phyloP scores from a whole-genome alignment of 1,140 invertebrate species.

The Leptestheria dahalacensis region DNA sequence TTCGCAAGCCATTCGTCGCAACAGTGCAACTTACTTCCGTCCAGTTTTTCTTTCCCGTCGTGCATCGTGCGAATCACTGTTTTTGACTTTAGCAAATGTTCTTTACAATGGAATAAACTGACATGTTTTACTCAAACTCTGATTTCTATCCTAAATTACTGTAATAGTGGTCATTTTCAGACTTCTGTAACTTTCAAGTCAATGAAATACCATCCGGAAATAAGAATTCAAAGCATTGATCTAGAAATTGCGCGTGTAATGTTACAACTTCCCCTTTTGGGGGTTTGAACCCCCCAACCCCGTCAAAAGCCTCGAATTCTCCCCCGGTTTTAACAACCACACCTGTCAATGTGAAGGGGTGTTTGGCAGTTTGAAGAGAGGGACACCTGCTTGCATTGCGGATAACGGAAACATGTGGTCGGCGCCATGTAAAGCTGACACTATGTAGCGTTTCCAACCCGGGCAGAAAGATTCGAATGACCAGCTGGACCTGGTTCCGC shows the following conservation, averaged over 20 bases:
- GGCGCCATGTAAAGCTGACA: neutral
- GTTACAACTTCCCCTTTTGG: neutral
- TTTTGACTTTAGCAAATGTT: too few relatives aligned
- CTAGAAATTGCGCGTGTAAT: neutral
- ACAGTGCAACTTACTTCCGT: conserved; percentile 11
- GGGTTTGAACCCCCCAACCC: neutral
- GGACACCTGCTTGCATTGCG: neutral
- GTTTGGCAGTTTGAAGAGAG: neutral
- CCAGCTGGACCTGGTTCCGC: neutral
- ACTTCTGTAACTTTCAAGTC: too few relatives aligned
- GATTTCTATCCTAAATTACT: too few relatives aligned
- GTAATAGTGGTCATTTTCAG: too few relatives aligned
- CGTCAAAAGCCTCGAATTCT: too few relatives aligned
- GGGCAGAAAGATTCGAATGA: neutral
- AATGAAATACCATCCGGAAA: too few relatives aligned
- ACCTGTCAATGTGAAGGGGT: too few relatives aligned
- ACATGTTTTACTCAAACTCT: neutral
- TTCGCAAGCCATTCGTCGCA: neutral
- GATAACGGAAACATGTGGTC: neutral
- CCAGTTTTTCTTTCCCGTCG: conserved; percentile 8
- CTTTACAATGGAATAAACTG: too few relatives aligned
- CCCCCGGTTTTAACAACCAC: too few relatives aligned
- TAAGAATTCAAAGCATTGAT: neutral
- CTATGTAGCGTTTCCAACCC: neutral
- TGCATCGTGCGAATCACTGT: too few relatives aligned